A percentile compares a stretch with the other conserved stretches of the same genome.
Evolutionary conservation across 2,113 vertebrate species (phyloP).

Genomic region (Zingel zingel): DNA sequence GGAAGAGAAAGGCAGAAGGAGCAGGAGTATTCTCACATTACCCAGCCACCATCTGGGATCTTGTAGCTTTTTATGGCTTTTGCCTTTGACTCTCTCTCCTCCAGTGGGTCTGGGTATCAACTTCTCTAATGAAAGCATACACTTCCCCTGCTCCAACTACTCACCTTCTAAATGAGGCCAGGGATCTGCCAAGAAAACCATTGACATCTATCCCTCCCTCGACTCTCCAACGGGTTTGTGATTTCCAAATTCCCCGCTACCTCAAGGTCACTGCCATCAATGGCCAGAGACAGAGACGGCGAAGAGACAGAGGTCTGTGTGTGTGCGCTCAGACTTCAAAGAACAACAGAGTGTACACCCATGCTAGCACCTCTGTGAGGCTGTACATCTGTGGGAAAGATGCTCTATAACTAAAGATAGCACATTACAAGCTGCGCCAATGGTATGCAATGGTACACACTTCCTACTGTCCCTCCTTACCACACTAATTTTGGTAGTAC

Average conservation of each 20-base stretch:
- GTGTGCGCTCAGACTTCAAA: not conserved
- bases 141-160: slow-evolving; percentile 32
- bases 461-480: too few relatives aligned
- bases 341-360: too few relatives aligned
- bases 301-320: not conserved
- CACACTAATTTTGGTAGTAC: too few relatives aligned
- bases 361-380: too few relatives aligned
- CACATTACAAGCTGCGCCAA: too few relatives aligned
- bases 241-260: slow-evolving; percentile 62
- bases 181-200: slow-evolving; percentile 39
- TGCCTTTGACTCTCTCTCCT: slow-evolving; percentile 35
- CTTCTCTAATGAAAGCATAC: slow-evolving; percentile 84
- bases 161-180: slow-evolving; percentile 59
- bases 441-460: too few relatives aligned
- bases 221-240: slow-evolving; percentile 56
- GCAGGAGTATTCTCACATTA: slow-evolving; percentile 23
- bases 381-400: too few relatives aligned
- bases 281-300: slow-evolving; percentile 11
- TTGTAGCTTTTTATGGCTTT: slow-evolving; percentile 43
- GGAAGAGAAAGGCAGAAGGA: slow-evolving; percentile 1
- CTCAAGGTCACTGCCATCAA: slow-evolving; percentile 71
- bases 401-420: too few relatives aligned
- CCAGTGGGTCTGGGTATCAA: slow-evolving; percentile 90
- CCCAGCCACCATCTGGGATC: slow-evolving; percentile 20
- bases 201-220: slow-evolving; percentile 66